Evolutionary conservation across 2,888 invertebrate species (phyloP).

Genomic region (Endotricha flammealis): DNA sequence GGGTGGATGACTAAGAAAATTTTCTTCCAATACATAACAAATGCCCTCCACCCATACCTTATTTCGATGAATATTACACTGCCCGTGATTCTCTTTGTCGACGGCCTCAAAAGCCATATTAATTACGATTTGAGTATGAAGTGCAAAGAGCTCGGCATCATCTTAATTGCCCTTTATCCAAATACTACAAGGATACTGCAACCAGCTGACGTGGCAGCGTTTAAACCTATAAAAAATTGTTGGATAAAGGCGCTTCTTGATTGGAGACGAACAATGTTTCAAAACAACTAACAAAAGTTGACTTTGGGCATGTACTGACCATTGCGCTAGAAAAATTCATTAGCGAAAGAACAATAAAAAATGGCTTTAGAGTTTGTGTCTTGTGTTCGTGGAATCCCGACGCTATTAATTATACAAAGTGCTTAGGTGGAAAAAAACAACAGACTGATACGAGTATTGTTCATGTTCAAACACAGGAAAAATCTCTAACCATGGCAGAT

Average conservation of each 20-base stretch:
- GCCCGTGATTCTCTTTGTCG: conserved; percentile 29
- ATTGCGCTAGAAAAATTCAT: too few relatives aligned
- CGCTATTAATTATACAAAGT: too few relatives aligned
- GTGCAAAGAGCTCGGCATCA: not conserved
- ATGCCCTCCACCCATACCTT: conserved; percentile 28
- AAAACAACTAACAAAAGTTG: too few relatives aligned
- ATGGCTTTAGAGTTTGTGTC: too few relatives aligned
- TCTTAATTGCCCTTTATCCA: not conserved
- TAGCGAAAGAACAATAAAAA: too few relatives aligned
- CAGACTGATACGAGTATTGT: too few relatives aligned
- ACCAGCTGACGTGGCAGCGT: not conserved
- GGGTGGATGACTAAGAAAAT: conserved; percentile 34
- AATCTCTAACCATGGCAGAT: too few relatives aligned
- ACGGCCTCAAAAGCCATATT: conserved; percentile 10
- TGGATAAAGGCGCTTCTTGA: not conserved
- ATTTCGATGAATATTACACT: conserved; percentile 24
- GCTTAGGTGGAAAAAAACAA: too few relatives aligned
- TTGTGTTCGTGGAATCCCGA: too few relatives aligned
- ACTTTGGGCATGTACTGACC: too few relatives aligned
- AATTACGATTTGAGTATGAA: conserved; percentile 8
- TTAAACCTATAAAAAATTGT: not conserved
- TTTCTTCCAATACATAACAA: conserved; percentile 14
- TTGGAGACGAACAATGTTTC: too few relatives aligned
- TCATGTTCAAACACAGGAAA: too few relatives aligned
- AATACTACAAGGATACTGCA: not conserved